Evolutionary conservation across 2,888 invertebrate genomes (phyloP), one percentile per base, ranked within the genome.

Genomic region (Tholera decimalis): DNA sequence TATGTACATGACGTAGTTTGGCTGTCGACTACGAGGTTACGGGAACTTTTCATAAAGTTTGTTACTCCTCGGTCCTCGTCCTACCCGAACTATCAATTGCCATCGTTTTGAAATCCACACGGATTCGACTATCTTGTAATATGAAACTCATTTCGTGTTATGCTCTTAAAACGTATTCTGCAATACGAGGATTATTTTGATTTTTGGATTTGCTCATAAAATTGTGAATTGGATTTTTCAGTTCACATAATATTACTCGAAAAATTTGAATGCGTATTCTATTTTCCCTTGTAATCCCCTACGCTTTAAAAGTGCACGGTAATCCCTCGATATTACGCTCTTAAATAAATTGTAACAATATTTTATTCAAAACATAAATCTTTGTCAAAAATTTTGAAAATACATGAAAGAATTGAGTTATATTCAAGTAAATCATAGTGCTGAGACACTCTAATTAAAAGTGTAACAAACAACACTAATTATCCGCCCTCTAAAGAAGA

Each of bases 21-120:
- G 53, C 47, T 57, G 20, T 49, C 41, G 58, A 50, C 50, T 58
- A 37, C 46, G 62, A 62, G 57, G 80, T 76, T 59, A 41, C 24
- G 54, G 51, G 37, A 80, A 83, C 66, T 80, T 76, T 79, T 71
- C 64, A 55, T 56, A 61, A 80, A 80, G 67, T 80, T 80, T 55
- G 74, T 57, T 43, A 61, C 57, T 68, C 28, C 26, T 58, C 59
- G 41, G 44, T 60, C 35, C 51, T 58, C 46, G 53, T 49, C 55
- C 57, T 55, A 53, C 59, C 79, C 69, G 47, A 81, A 83, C 83
- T 83, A 81, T 81, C 81, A 81, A 81, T 81, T 81, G 83, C 68
- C 80, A 83, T 81, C 81, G 71, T 81, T 81, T 77, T 81, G 68
- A 70, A 73, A 83, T 83, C 60, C 75, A 81, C 80, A 81, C 80